Evolutionary conservation across 2,888 invertebrate species (phyloP).

Genomic region (Dascillus cervinus): DNA sequence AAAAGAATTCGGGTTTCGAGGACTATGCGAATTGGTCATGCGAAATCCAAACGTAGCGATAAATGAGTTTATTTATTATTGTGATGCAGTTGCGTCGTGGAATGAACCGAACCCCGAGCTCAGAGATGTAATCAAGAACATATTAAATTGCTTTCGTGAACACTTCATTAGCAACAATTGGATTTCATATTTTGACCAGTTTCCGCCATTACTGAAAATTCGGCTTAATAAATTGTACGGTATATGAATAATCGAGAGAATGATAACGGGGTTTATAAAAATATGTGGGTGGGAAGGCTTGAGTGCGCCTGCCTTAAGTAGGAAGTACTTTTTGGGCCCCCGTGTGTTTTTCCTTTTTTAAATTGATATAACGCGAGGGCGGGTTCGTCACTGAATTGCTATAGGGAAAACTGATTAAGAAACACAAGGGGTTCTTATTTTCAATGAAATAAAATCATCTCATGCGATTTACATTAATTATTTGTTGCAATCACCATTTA

Average conservation of each 20-base stretch:
- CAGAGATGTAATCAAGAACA: slow-evolving; percentile 88
- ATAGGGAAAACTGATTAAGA: too few species aligned
- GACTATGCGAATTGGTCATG: slow-evolving; percentile 96
- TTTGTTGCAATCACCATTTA: too few species aligned
- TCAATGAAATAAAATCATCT: too few species aligned
- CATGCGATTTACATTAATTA: too few species aligned
- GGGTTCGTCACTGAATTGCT: slow-evolving; percentile 28
- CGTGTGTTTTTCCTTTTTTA: slow-evolving; percentile 21
- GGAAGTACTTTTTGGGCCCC: slow-evolving; percentile 23
- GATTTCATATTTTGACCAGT: slow-evolving; percentile 91
- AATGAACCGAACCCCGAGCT: slow-evolving; percentile 74
- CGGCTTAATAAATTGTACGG: slow-evolving; percentile 76
- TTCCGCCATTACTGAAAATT: slow-evolving; percentile 86
- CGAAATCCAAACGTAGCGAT: slow-evolving; percentile 94
- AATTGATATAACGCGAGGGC: slow-evolving; percentile 29
- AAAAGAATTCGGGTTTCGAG: slow-evolving; percentile 97
- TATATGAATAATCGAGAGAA: slow-evolving; percentile 26
- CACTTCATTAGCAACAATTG: slow-evolving; percentile 96
- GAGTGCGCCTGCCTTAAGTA: slow-evolving; percentile 37
- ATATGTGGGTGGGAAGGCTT: slow-evolving; percentile 34
- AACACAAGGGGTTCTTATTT: too few species aligned
- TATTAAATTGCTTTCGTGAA: slow-evolving; percentile 90
- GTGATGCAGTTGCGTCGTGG: slow-evolving; percentile 99
- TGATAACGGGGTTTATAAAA: slow-evolving; percentile 5
- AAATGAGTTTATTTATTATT: slow-evolving; percentile 96